phyloP scores from a whole-genome alignment of 2,888 invertebrate genomes.

The Mesorhabditis belari region DNA sequence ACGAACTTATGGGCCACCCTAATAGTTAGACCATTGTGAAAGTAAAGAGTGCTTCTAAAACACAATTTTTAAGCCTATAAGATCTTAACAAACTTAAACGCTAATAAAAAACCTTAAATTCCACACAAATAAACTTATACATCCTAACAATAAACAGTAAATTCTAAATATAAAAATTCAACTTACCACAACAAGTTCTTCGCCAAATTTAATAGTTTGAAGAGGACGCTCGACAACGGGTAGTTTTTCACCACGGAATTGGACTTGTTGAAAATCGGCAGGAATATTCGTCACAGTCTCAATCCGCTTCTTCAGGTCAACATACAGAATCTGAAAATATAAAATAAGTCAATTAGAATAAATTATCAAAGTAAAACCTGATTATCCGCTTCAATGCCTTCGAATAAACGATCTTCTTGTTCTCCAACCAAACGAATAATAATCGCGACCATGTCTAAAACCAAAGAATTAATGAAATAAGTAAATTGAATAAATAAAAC shows the following conservation, averaged over 20 bases:
- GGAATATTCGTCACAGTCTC: not conserved
- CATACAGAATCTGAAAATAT: not conserved
- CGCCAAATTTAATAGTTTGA: not conserved
- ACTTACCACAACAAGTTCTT: not conserved
- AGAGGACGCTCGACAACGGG: not conserved
- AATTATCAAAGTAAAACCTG: constrained; percentile 8
- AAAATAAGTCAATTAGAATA: not conserved
- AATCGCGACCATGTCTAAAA: constrained; percentile 5
- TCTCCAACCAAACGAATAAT: constrained; percentile 9
- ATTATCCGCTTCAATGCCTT: constrained; percentile 6
- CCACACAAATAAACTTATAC: too few species aligned
- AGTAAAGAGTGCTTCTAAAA: constrained; percentile 14
- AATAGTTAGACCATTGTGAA: constrained; percentile 11
- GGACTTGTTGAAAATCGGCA: not conserved
- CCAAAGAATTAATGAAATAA: constrained; percentile 5
- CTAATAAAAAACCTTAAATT: too few species aligned
- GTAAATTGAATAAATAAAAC: not conserved
- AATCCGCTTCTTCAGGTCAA: not conserved
- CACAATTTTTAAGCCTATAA: too few species aligned
- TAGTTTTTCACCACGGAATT: not conserved
- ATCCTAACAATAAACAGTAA: too few species aligned
- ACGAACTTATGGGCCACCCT: too few species aligned
- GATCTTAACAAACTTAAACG: too few species aligned
- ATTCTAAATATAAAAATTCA: not conserved
- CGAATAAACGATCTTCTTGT: constrained; percentile 9